phyloP scores from a whole-genome alignment of 2,888 invertebrate species.

The Mongoloraphidia duomilia region DNA sequence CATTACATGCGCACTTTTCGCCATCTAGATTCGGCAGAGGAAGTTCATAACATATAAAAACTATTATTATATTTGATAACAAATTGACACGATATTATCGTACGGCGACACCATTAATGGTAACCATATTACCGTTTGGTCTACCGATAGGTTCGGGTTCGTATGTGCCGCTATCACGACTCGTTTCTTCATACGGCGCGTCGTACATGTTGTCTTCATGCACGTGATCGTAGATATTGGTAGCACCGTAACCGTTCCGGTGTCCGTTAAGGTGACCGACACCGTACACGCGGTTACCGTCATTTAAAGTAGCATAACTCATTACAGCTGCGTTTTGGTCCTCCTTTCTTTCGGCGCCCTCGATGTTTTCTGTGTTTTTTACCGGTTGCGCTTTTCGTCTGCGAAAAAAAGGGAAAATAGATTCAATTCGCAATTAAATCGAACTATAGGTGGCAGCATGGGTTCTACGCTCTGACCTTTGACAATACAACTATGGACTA shows the following conservation, averaged over 20 bases:
- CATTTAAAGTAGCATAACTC: slow-evolving; percentile 75
- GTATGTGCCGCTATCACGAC: slow-evolving; percentile 39
- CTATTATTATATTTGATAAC: no score
- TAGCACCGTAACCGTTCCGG: slow-evolving; percentile 25
- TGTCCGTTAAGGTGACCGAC: slow-evolving; percentile 43
- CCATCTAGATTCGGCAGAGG: no score
- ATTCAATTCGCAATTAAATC: no score
- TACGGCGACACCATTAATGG: slow-evolving; percentile 79
- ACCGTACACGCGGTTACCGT: slow-evolving; percentile 32
- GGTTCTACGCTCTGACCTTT: no score
- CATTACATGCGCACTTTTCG: no score
- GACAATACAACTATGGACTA: no score
- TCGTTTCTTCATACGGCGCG: slow-evolving; percentile 56
- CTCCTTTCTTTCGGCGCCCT: slow-evolving; percentile 73
- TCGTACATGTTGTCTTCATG: slow-evolving; percentile 60
- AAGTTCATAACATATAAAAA: no score
- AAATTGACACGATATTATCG: slow-evolving; percentile 34
- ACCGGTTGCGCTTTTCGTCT: slow-evolving; percentile 74
- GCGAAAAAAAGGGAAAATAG: slow-evolving; percentile 19
- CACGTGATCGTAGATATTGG: slow-evolving; percentile 44
- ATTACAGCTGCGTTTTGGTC: slow-evolving; percentile 78
- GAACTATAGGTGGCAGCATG: no score
- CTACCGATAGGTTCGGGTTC: slow-evolving; percentile 49
- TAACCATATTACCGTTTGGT: slow-evolving; percentile 47
- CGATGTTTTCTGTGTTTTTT: slow-evolving; percentile 77